Conservation (phyloP, 1,140 invertebrate species). For the Bombus terrestris region DNA sequence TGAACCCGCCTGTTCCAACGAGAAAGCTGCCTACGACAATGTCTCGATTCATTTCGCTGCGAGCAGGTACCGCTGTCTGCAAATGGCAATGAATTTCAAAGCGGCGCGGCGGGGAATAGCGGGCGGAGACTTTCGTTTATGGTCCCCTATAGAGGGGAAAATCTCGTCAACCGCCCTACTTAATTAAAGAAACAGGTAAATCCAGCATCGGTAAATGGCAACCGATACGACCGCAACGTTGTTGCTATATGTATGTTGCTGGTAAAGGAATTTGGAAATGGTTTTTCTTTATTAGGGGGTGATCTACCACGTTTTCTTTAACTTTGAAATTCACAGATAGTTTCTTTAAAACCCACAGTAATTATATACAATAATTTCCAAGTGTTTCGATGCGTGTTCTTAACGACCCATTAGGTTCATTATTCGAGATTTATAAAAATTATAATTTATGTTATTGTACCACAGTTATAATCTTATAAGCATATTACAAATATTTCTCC, state of each 20-base stretch:
- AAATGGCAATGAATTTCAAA: constrained; percentile 48
- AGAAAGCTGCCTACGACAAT: constrained; percentile 61
- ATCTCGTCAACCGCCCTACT: neutral
- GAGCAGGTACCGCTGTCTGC: constrained; percentile 19
- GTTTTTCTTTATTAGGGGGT: too few relatives aligned
- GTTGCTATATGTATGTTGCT: neutral
- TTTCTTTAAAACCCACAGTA: too few relatives aligned
- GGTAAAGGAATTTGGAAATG: too few relatives aligned
- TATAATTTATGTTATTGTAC: too few relatives aligned
- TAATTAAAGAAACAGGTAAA: constrained; percentile 19
- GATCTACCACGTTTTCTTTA: too few relatives aligned
- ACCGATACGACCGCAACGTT: neutral
- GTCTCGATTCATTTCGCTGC: constrained; percentile 40
- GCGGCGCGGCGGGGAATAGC: neutral
- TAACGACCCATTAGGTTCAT: too few relatives aligned
- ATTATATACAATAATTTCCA: too few relatives aligned
- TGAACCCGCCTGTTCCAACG: constrained; percentile 48
- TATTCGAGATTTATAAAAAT: too few relatives aligned
- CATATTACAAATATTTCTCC: too few relatives aligned
- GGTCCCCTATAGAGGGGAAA: neutral
- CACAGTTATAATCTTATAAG: too few relatives aligned
- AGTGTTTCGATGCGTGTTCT: too few relatives aligned
- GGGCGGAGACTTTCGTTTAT: constrained; percentile 30
- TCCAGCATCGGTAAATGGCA: neutral
- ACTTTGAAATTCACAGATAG: neutral